Evolutionary conservation across 2,888 invertebrate species (phyloP), one percentile per base, ranked within the genome.

Genomic region (Cheiracanthium punctorium): DNA sequence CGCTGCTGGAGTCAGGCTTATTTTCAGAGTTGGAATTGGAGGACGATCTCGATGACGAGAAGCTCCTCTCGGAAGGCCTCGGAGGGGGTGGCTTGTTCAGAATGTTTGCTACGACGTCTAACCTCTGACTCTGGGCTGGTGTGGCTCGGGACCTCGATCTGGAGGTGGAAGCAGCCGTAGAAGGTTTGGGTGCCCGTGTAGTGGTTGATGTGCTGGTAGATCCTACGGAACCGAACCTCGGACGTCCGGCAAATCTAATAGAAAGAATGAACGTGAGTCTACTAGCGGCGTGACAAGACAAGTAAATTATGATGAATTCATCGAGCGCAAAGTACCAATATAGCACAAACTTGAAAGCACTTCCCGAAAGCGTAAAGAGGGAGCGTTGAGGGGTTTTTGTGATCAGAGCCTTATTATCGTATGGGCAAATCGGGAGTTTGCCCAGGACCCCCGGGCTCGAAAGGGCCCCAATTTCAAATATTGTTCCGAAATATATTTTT

Each of bases 41-140:
- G 17, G 52, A 48, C 1, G 74, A 30, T 20, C 73, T 85, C 4
- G 86, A 41, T 14, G 74, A 10, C 2, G 72, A 20, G 0, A 80
- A 24, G 28, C 48, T 70, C 20, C 85, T 75, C 28, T 52, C 24
- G 0, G 32, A 29, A 12, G 74, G 8, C 28, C 86, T 28, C 2
- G 70, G 76, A 4, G 75, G 75, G 0, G 80, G 75, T n/a, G 86
- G 71, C 1, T 52, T 70, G 48, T 80, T 86, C 8, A 86, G 41
- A 64, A 86, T 80, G 29, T 64, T 65, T n/a, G 86, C 80, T 0
- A 80, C 80, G 41, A 80, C 80, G 28, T 86, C 86, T 0, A 80
- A 24, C 8, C 86, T 43, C 17, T 86, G 85, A 12, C 80, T 86
- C 17, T 85, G 80, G 1, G 85, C 88, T 8, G 82, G 77, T 0